A percentile compares a stretch with the other conserved stretches of the same genome.
Conservation (phyloP, 2,113 vertebrate genomes). For the Myiagra hebetior region DNA sequence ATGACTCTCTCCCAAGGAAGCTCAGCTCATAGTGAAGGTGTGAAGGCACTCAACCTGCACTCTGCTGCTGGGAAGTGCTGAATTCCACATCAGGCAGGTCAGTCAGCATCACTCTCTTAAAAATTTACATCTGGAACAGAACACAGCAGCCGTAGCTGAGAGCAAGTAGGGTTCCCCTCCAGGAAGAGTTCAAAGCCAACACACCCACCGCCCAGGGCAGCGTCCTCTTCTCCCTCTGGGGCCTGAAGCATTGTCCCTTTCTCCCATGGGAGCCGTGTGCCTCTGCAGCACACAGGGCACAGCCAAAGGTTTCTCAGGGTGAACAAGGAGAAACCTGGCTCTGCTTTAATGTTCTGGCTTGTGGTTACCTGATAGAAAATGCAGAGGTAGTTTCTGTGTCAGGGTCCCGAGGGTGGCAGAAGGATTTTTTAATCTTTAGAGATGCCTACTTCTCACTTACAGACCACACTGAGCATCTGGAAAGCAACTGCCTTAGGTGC, state of each 20-base stretch:
- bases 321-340: neutral
- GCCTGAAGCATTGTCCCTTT: neutral
- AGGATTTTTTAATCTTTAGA: neutral
- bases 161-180: neutral
- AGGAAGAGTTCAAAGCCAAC: neutral
- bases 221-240: rapidly evolving
- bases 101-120: neutral
- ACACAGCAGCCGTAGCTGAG: neutral
- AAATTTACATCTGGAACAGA: neutral
- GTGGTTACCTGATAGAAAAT: neutral
- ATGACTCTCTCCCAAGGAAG: neutral
- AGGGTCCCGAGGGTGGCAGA: neutral
- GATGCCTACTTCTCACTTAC: neutral
- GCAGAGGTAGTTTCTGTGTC: neutral
- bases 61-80: neutral
- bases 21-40: neutral
- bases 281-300: rapidly evolving
- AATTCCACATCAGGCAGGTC: neutral
- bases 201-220: neutral
- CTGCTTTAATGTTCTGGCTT: neutral
- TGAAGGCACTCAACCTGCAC: neutral
- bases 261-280: rapidly evolving
- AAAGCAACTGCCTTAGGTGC: neutral
- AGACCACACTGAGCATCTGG: neutral
- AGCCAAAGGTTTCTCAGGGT: neutral